These are phyloP conservation scores for Pseudoatta argentina DNA, from an alignment of 1,140 invertebrate genomes.

Conservation along the genomic window DNA sequence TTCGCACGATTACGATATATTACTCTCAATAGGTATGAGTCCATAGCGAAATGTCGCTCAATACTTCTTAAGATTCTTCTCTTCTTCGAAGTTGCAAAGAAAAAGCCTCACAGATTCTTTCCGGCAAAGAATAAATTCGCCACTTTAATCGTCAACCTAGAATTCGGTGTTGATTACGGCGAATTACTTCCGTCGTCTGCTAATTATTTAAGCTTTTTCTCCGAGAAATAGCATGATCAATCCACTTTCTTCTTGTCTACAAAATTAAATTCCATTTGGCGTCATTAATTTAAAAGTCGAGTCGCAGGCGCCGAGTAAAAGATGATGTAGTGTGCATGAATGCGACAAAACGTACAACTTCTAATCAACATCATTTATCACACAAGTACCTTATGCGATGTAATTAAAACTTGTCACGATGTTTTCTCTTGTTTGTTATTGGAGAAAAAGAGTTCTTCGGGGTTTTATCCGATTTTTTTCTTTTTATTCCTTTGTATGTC, in stretches of 20 bases:
- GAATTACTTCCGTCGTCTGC: neutral
- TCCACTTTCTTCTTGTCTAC: neutral
- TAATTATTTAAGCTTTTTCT: neutral
- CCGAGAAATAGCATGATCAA: neutral
- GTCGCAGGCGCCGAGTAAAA: conserved; percentile 29
- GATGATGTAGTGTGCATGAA: conserved; percentile 13
- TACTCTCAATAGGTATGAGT: conserved; percentile 30
- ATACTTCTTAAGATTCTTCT: neutral
- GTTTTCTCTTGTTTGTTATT: neutral
- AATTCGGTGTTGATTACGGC: neutral
- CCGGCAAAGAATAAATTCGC: neutral
- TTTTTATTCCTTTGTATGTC: conserved; percentile 43
- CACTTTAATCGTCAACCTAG: neutral
- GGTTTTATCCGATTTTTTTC: conserved; percentile 1
- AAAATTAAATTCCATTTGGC: neutral
- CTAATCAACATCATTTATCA: conserved; percentile 47
- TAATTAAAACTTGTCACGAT: conserved; percentile 13
- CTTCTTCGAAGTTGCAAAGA: neutral
- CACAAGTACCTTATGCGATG: conserved; percentile 20
- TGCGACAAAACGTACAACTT: conserved; percentile 45
- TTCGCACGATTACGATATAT: conserved; percentile 28
- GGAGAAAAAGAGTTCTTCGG: neutral
- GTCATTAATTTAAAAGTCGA: neutral
- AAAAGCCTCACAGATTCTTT: neutral
- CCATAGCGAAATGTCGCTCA: conserved; percentile 29